A percentile compares a stretch with the other conserved stretches of the same genome.
phyloP scores from a whole-genome alignment of 2,797 vertebrate genomes.

The Crocidura indochinensis region DNA sequence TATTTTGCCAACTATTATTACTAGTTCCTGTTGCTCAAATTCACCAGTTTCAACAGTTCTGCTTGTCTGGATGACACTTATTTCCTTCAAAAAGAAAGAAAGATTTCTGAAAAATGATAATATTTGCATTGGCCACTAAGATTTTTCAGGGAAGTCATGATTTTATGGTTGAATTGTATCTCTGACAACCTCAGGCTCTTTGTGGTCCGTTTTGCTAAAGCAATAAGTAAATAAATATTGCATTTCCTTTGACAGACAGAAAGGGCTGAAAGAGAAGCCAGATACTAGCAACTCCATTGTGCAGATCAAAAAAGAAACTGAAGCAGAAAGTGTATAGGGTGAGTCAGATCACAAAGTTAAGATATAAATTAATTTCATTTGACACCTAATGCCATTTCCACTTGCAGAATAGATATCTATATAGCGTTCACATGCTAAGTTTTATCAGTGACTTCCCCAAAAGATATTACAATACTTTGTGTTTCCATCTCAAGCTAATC shows the following conservation, averaged over 20 bases:
- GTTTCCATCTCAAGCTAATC: constrained; percentile 53
- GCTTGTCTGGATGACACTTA: background rate
- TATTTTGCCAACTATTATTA: background rate
- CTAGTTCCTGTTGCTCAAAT: background rate
- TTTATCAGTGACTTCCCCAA: constrained; percentile 77
- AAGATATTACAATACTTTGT: constrained; percentile 18
- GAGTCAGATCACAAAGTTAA: background rate
- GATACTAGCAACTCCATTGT: background rate
- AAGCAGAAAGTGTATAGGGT: background rate
- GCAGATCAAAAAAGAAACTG: constrained; percentile 5
- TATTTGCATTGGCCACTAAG: background rate
- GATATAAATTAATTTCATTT: background rate
- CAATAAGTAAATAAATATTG: background rate
- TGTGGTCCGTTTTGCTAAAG: background rate
- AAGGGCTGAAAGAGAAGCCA: background rate
- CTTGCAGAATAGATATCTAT: background rate
- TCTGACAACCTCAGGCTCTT: too few species aligned
- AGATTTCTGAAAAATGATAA: constrained; percentile 11
- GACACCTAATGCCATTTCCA: background rate
- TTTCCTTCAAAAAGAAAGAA: constrained; percentile 31
- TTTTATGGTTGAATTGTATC: background rate
- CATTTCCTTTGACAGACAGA: background rate
- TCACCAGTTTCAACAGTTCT: background rate
- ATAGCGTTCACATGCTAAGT: constrained; percentile 32
- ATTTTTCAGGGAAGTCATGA: constrained; percentile 12